Conservation (phyloP, 1,140 invertebrate genomes). For the Pemphigus obesinymphae region DNA sequence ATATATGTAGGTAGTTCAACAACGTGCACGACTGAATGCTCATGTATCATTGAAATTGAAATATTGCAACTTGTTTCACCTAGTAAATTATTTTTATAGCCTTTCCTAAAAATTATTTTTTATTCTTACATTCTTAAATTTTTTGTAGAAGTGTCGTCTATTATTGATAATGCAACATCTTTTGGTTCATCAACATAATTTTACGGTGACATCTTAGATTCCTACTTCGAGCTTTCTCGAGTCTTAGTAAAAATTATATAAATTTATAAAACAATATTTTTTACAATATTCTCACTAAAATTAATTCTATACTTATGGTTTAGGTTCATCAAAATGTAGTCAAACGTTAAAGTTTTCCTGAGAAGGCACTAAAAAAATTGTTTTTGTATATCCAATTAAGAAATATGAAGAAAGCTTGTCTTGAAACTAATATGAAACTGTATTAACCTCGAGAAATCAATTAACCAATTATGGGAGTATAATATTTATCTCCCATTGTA, state of each 20-base stretch:
- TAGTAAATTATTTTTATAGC: not conserved
- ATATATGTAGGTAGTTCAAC: too few relatives aligned
- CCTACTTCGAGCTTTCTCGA: not conserved
- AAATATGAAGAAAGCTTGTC: not conserved
- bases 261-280: not conserved
- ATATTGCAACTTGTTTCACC: not conserved
- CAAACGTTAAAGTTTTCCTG: not conserved
- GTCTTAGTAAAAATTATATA: not conserved
- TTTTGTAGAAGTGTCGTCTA: not conserved
- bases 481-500: not conserved
- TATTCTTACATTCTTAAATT: too few relatives aligned
- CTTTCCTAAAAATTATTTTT: too few relatives aligned
- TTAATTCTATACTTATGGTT: not conserved
- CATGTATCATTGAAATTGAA: not conserved
- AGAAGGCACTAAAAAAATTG: not conserved
- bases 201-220: not conserved
- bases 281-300: not conserved
- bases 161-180: not conserved
- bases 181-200: not conserved
- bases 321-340: not conserved
- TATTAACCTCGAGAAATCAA: not conserved
- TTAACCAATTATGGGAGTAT: not conserved
- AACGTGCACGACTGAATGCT: not conserved
- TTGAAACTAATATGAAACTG: not conserved
- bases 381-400: not conserved